Evolutionary conservation across 2,888 invertebrate genomes (phyloP), one percentile per base, ranked within the genome.

Genomic region (Gastrophysa polygoni): DNA sequence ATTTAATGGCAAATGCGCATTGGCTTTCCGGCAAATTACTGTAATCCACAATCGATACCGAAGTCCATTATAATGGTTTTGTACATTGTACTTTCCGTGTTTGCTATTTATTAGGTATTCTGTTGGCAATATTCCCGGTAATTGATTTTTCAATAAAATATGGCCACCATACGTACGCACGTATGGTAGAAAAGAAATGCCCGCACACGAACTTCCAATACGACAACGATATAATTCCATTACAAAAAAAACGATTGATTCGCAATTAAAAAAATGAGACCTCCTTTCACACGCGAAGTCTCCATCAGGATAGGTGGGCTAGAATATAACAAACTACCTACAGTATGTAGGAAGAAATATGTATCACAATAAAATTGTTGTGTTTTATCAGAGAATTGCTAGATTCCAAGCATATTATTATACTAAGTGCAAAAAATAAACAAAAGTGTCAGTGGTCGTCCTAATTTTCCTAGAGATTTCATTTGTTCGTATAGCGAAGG

Each of bases 1-100:
- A 77, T 70, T 77, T 77, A 73, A 77, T 75, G 63, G 68, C 70
- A 68, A 76, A 76, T 75, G 77, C 77, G 75, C 77, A 74, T 73
- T 77, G 76, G 75, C 75, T 74, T 75, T 72, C 73, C 71, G 66
- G 74, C 73, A 76, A 77, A 77, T 77, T 75, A 77, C 75, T 66
- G 73, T 76, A 74, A 77, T 77, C 71, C 70, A 70, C 71, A 73
- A 77, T 77, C 77, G 73, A 77, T 77, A 75, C 56, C 51, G 56
- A 63, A 59, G 63, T 56, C 63, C 63, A 63, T 59, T 63, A 59
- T 59, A 63, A 63, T 56, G 63, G 59, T 63, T 63, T 59, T 63
- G 49, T 59, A 58, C 63, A 43, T 63, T 56, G 64, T 64, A 60
- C 68, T 69, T 74, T 69, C 71, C 73, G 72, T 75, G 75, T 75